phyloP scores from a whole-genome alignment of 2,888 invertebrate genomes.

The Chymomyza amoena region DNA sequence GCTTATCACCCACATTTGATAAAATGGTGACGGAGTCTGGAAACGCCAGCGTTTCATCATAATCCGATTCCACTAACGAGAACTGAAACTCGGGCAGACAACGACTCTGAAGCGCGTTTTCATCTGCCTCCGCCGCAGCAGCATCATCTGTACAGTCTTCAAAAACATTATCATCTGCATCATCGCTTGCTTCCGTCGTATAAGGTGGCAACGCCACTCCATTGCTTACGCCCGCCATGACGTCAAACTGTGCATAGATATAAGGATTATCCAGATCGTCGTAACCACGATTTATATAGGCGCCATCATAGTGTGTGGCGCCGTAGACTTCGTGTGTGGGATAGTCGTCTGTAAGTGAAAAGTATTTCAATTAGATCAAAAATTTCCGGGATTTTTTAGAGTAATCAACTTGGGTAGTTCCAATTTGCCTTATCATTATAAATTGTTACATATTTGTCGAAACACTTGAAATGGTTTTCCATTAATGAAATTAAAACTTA shows the following conservation, averaged over 20 bases:
- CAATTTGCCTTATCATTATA: neutral
- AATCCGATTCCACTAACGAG: constrained; percentile 84
- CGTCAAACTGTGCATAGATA: constrained; percentile 62
- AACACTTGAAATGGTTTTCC: neutral
- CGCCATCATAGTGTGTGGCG: constrained; percentile 29
- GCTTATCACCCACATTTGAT: constrained; percentile 80
- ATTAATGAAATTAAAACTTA: neutral
- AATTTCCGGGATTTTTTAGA: neutral
- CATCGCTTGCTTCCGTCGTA: constrained; percentile 26
- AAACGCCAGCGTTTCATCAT: constrained; percentile 88
- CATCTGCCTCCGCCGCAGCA: constrained; percentile 27
- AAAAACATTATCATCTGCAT: constrained; percentile 40
- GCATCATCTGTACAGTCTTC: constrained; percentile 30
- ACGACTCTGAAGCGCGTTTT: constrained; percentile 55
- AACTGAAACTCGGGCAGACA: constrained; percentile 81
- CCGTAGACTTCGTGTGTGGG: constrained; percentile 55
- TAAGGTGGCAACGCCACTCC: constrained; percentile 43
- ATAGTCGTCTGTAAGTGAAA: constrained; percentile 56
- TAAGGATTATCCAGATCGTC: constrained; percentile 67
- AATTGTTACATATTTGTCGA: neutral
- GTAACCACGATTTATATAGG: constrained; percentile 64
- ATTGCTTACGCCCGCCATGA: constrained; percentile 47
- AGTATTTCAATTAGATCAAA: neutral
- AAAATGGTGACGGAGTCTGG: constrained; percentile 87
- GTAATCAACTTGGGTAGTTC: neutral